A percentile compares a stretch with the other conserved stretches of the same genome.
These are phyloP conservation scores for Lota lota DNA, from an alignment of 2,113 vertebrate species.

Conservation along the genomic window DNA sequence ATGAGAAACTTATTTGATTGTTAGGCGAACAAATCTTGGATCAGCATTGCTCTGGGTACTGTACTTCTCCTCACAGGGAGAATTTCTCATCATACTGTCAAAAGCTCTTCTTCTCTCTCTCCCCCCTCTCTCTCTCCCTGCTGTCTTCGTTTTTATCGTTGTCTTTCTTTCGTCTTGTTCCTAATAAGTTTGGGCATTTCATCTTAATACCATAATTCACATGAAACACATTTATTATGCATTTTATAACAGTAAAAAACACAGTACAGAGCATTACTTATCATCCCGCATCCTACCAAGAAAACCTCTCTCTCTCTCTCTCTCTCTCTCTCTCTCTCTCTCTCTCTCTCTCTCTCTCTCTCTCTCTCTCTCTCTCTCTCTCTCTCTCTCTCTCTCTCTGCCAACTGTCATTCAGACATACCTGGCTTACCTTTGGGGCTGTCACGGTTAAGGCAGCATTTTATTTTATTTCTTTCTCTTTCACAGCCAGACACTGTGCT, in stretches of 20 bases:
- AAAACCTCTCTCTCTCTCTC: too few relatives aligned
- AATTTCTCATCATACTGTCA: conserved; percentile 21
- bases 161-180: conserved; percentile 3
- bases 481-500: neutral
- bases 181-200: conserved; percentile 43
- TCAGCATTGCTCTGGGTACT: conserved; percentile 51
- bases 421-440: neutral
- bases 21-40: conserved; percentile 76
- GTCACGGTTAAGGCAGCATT: neutral
- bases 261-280: neutral
- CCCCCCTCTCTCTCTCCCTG: neutral
- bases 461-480: too few relatives aligned
- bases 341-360: too few relatives aligned
- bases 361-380: too few relatives aligned
- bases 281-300: too few relatives aligned
- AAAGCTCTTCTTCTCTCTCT: conserved; percentile 9
- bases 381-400: too few relatives aligned
- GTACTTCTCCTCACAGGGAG: conserved; percentile 32
- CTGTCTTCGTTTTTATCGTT: neutral
- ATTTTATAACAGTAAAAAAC: conserved; percentile 15
- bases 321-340: too few relatives aligned
- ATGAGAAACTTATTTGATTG: conserved; percentile 77
- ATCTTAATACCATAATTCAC: conserved; percentile 34
- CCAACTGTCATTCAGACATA: too few relatives aligned
- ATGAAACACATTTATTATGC: conserved; percentile 40